phyloP scores from a whole-genome alignment of 92 coral and sea anemone genomes.

The Palythoa heliodiscus region DNA sequence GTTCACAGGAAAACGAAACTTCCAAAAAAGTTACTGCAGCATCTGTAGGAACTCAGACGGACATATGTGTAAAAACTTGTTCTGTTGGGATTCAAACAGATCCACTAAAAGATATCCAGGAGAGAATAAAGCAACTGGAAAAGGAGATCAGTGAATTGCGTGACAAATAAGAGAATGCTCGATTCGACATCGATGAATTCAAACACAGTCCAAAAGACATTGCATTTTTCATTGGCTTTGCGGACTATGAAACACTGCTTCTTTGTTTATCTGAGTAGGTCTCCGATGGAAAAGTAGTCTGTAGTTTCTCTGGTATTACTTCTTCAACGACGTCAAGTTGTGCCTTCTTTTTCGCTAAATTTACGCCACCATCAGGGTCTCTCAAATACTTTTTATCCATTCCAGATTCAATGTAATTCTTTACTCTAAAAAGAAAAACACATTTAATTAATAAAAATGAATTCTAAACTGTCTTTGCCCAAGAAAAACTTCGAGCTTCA shows the following conservation, averaged over 20 bases:
- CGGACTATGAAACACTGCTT: slow-evolving; percentile 63
- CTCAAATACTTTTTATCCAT: slow-evolving; percentile 8
- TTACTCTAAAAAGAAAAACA: slow-evolving; percentile 14
- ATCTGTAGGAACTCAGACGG: slow-evolving; percentile 7
- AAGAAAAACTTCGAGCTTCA: neutral
- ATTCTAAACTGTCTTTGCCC: neutral
- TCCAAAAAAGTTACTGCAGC: neutral
- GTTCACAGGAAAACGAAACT: neutral
- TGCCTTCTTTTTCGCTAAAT: slow-evolving; percentile 28
- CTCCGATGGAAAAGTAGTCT: slow-evolving; percentile 22
- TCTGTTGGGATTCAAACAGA: neutral
- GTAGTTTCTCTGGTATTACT: slow-evolving; percentile 20
- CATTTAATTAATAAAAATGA: neutral
- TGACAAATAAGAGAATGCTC: slow-evolving; percentile 31
- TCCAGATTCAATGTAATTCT: slow-evolving; percentile 35
- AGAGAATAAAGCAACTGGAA: slow-evolving; percentile 25
- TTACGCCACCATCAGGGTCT: slow-evolving; percentile 7
- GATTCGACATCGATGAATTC: slow-evolving; percentile 58
- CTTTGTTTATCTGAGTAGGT: slow-evolving; percentile 36
- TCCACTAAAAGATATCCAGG: slow-evolving; percentile 1
- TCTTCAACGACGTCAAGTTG: slow-evolving; percentile 39
- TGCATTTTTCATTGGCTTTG: slow-evolving; percentile 62
- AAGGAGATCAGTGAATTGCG: slow-evolving; percentile 21
- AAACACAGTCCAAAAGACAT: slow-evolving; percentile 55
- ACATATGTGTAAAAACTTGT: neutral